Evolutionary conservation across 2,888 invertebrate genomes (phyloP).

Genomic region (Galeruca laticollis): DNA sequence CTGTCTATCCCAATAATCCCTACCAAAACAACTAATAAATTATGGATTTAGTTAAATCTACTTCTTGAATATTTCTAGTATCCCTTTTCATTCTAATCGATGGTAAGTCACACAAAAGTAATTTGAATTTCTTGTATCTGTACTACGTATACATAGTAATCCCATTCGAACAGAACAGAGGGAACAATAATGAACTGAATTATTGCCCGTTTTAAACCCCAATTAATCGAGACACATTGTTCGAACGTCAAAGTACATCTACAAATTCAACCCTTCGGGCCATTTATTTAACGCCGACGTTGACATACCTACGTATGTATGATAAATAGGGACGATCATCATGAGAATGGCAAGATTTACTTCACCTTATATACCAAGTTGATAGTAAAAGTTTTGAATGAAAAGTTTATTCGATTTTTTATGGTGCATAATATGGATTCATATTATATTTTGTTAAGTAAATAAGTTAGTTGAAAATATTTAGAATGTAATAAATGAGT

Average conservation of each 20-base stretch:
- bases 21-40: too few species aligned
- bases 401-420: too few species aligned
- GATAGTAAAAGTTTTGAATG: too few species aligned
- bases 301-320: background rate
- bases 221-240: slow-evolving; percentile 45
- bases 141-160: slow-evolving; percentile 21
- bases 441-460: too few species aligned
- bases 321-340: too few species aligned
- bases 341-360: too few species aligned
- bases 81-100: slow-evolving; percentile 3
- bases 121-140: slow-evolving; percentile 41
- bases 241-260: slow-evolving; percentile 41
- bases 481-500: too few species aligned
- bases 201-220: slow-evolving; percentile 44
- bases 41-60: background rate
- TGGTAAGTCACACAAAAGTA: slow-evolving; percentile 24
- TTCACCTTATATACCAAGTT: too few species aligned
- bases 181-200: slow-evolving; percentile 42
- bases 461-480: too few species aligned
- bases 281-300: slow-evolving; percentile 35
- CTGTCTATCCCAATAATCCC: too few species aligned
- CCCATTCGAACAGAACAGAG: slow-evolving; percentile 29
- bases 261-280: slow-evolving; percentile 41
- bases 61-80: background rate
- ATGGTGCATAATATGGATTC: too few species aligned